Evolutionary conservation across 2,113 vertebrate species (phyloP).

Genomic region (Oceanites oceanicus): DNA sequence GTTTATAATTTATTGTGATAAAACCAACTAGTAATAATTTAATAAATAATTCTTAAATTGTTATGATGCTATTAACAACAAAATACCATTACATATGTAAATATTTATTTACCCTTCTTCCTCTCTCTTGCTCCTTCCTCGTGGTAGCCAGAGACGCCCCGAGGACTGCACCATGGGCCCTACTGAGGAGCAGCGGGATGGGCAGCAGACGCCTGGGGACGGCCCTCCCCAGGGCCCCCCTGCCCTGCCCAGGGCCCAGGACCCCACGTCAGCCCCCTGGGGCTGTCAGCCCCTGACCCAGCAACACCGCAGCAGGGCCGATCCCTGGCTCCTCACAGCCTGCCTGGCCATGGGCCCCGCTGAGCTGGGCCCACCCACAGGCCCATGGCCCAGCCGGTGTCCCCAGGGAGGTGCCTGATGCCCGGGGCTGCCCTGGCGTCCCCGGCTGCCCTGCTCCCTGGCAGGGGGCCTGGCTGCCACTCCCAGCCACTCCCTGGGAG

Average conservation of each 20-base stretch:
- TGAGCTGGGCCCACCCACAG: rapidly evolving
- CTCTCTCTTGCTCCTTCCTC: neutral
- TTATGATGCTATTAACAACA: neutral
- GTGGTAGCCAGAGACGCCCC: neutral
- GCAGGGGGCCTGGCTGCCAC: neutral
- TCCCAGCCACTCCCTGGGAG: neutral
- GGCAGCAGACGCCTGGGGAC: rapidly evolving
- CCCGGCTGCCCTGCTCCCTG: neutral
- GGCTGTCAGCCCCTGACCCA: neutral
- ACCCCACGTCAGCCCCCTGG: rapidly evolving
- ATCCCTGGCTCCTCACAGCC: no score
- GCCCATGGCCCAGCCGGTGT: no score
- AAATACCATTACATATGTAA: neutral
- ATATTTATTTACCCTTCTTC: neutral
- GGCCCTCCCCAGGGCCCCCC: neutral
- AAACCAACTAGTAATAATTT: neutral
- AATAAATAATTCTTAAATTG: neutral
- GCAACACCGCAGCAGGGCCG: rapidly evolving
- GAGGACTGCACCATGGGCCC: rapidly evolving
- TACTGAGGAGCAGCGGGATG: neutral
- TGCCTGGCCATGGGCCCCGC: no score
- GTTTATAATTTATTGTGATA: neutral
- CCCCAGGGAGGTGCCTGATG: no score
- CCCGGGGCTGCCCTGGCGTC: rapidly evolving
- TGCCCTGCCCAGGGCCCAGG: no score